phyloP scores from a whole-genome alignment of 2,113 vertebrate genomes.

The Picathartes gymnocephalus region DNA sequence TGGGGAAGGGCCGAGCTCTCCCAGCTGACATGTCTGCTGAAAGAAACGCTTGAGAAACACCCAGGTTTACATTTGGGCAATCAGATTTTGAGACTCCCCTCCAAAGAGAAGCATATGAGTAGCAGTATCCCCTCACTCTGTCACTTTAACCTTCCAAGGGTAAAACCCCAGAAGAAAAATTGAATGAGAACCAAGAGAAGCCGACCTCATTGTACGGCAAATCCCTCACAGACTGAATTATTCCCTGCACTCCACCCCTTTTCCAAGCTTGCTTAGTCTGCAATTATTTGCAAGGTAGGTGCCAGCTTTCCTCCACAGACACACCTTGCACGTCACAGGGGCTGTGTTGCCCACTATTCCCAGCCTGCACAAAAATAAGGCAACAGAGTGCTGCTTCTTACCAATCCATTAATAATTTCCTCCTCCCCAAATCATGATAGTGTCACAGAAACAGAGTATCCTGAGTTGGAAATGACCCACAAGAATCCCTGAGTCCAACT shows the following conservation, averaged over 20 bases:
- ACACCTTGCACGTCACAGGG: background rate
- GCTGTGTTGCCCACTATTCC: background rate
- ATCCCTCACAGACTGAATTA: background rate
- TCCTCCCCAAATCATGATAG: background rate
- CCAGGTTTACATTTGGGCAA: fast-evolving
- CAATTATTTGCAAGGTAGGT: background rate
- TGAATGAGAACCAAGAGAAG: background rate
- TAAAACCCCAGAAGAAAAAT: background rate
- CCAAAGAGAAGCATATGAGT: background rate
- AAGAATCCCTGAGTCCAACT: background rate
- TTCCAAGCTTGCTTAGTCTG: background rate
- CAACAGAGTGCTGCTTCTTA: background rate
- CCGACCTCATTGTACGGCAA: background rate
- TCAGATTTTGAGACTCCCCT: background rate
- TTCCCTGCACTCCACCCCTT: background rate
- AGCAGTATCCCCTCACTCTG: background rate
- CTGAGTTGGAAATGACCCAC: background rate
- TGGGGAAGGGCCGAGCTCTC: background rate
- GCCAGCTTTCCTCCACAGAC: background rate
- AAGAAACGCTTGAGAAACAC: background rate
- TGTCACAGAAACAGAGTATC: background rate
- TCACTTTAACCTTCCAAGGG: background rate
- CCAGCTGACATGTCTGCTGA: background rate
- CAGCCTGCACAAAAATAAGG: background rate
- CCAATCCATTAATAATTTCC: background rate